A percentile compares a stretch with the other conserved stretches of the same genome.
Conservation (phyloP, 1,140 invertebrate species). For the Drosophila quadrilineata region DNA sequence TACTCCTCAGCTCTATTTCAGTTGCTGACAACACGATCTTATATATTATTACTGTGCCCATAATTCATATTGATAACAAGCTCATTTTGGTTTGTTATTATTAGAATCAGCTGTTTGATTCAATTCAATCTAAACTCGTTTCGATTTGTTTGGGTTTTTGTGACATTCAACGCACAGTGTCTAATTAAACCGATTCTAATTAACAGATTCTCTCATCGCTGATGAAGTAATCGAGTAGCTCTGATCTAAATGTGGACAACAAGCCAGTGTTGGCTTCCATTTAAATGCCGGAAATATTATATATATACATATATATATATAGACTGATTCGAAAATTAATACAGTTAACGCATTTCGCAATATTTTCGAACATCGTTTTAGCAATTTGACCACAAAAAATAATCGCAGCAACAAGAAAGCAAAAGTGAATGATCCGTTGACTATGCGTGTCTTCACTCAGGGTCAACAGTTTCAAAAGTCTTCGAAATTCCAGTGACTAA, state of each 20-base stretch:
- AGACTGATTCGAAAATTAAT: too few relatives aligned
- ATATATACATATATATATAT: too few relatives aligned
- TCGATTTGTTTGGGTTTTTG: slow-evolving; percentile 34
- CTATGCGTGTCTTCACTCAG: slow-evolving; percentile 35
- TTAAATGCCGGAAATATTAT: slow-evolving; percentile 62
- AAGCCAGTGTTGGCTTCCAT: slow-evolving; percentile 26
- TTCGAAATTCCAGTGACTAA: slow-evolving; percentile 48
- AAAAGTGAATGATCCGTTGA: slow-evolving; percentile 33
- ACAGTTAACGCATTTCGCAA: too few relatives aligned
- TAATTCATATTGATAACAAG: background rate
- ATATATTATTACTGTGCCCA: slow-evolving; percentile 2
- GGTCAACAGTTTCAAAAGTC: slow-evolving; percentile 9
- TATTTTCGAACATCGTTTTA: too few relatives aligned
- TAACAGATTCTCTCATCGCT: slow-evolving; percentile 6
- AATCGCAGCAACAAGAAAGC: too few relatives aligned
- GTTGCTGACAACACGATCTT: slow-evolving; percentile 19
- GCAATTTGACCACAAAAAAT: too few relatives aligned
- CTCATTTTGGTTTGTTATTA: slow-evolving; percentile 15
- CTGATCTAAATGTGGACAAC: slow-evolving; percentile 40
- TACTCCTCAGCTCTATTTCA: slow-evolving; percentile 30
- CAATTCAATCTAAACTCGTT: slow-evolving; percentile 47
- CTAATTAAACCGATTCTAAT: slow-evolving; percentile 51
- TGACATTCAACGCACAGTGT: slow-evolving; percentile 59
- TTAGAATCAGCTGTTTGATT: slow-evolving; percentile 22
- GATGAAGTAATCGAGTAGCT: slow-evolving; percentile 72